Percentiles rank a stretch among this genome's conserved stretches.
Evolutionary conservation across 2,888 invertebrate genomes (phyloP).

Genomic region (Scaeva pyrastri): DNA sequence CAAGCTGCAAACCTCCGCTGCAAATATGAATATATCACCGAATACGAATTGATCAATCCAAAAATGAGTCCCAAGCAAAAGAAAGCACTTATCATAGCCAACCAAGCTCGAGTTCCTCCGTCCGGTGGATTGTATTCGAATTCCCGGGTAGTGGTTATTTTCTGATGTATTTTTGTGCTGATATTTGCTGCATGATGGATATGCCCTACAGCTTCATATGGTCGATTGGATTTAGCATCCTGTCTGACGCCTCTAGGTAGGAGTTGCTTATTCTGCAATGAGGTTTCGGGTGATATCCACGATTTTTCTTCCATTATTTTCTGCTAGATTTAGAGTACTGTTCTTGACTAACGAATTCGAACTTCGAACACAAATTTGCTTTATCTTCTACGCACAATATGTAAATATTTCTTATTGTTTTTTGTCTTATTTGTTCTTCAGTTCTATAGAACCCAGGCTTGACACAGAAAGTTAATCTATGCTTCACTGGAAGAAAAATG

Average conservation of each 20-base stretch:
- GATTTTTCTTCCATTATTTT: slow-evolving; percentile 53
- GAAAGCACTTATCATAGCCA: slow-evolving; percentile 69
- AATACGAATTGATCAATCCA: slow-evolving; percentile 67
- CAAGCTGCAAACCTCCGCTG: slow-evolving; percentile 45
- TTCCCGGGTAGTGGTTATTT: slow-evolving; percentile 13
- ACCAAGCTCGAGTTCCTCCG: slow-evolving; percentile 69
- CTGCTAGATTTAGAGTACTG: slow-evolving; percentile 6
- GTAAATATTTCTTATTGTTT: slow-evolving; percentile 27
- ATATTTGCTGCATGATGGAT: neutral
- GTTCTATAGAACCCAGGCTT: slow-evolving; percentile 23
- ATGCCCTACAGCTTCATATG: too few species aligned
- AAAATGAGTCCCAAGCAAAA: slow-evolving; percentile 66
- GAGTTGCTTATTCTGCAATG: slow-evolving; percentile 37
- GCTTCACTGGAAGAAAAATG: slow-evolving; percentile 10
- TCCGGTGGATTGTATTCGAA: slow-evolving; percentile 54
- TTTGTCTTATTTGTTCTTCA: slow-evolving; percentile 58
- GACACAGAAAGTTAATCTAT: slow-evolving; percentile 6
- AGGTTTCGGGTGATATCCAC: neutral
- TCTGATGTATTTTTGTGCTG: slow-evolving; percentile 55
- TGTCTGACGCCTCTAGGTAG: neutral
- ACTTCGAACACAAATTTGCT: slow-evolving; percentile 2
- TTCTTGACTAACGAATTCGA: slow-evolving; percentile 38
- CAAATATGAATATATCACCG: slow-evolving; percentile 65
- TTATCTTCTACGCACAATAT: slow-evolving; percentile 46
- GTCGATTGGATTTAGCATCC: neutral